Conservation (phyloP, 2,797 vertebrate genomes). For the Austrolebias charrua region DNA sequence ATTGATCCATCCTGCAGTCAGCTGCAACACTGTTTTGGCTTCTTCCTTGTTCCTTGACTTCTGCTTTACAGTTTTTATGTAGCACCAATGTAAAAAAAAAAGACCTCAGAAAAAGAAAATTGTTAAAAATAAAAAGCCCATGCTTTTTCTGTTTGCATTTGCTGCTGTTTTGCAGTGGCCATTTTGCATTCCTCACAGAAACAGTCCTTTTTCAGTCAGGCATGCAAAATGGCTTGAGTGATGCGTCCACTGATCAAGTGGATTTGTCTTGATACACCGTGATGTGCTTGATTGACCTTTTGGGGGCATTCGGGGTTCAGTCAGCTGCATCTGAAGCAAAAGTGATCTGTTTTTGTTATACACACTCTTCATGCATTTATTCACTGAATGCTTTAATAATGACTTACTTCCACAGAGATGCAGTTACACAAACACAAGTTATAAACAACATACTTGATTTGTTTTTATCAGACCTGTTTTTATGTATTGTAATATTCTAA, state of each 20-base stretch:
- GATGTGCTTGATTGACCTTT: slow-evolving; percentile 26
- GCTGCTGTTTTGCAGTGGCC: slow-evolving; percentile 53
- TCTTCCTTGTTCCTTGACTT: slow-evolving; percentile 60
- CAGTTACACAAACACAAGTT: slow-evolving; percentile 13
- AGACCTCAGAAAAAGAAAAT: slow-evolving; percentile 1
- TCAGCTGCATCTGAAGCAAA: slow-evolving; percentile 9
- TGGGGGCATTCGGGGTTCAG: slow-evolving; percentile 19
- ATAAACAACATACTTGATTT: not conserved
- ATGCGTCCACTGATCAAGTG: slow-evolving; percentile 10
- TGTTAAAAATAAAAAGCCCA: slow-evolving; percentile 1
- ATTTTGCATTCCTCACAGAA: slow-evolving; percentile 54
- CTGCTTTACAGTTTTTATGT: slow-evolving; percentile 49
- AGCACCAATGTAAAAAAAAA: slow-evolving; percentile 38
- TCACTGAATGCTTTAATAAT: slow-evolving; percentile 13
- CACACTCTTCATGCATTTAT: slow-evolving; percentile 6
- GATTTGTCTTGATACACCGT: not conserved
- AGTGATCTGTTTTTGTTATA: no score
- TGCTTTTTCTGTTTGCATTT: slow-evolving; percentile 35
- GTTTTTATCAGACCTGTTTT: slow-evolving; percentile 7
- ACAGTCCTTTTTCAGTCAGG: slow-evolving; percentile 13
- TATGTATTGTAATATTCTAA: not conserved
- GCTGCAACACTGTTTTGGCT: slow-evolving; percentile 54
- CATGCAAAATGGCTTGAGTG: slow-evolving; percentile 53
- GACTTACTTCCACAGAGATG: slow-evolving; percentile 40
- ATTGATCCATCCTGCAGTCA: slow-evolving; percentile 26